Evolutionary conservation across 2,113 vertebrate species (phyloP), one percentile per base, ranked within the genome.

Genomic region (Cnemophilus loriae): DNA sequence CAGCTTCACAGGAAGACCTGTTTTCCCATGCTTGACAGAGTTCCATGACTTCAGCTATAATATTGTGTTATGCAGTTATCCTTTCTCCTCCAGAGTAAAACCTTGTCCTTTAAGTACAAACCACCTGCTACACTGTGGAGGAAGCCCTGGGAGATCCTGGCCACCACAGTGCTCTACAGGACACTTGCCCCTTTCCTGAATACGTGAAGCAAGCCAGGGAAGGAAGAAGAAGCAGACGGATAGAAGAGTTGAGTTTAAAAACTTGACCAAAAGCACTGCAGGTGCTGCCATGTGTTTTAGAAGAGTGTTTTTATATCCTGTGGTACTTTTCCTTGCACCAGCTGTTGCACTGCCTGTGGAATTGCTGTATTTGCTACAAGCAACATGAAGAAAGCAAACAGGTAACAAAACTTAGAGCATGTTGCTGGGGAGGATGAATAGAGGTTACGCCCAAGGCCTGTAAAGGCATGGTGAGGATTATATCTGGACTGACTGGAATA

Each of bases 161-260:
- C 6, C 10, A 10, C 35, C 1, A 0, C 20, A 47, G 8, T 27
- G 27, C 14, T 65, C 27, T 27, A 11, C 8, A 47, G 49, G 35
- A 69, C 23, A 33, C 16, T 47, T 47, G 1, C 0, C 11, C 12
- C 10, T 42, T 75, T 91, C 35, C 52, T 74, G 50, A 33, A 55
- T 11, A 16, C 20, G 28, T 3, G 3, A 82, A 74, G 10, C 9
- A 44, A 32, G 16, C 7, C 17, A 39, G 9, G 28, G 37, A 52
- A 69, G 10, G n/a, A 46, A 74, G 37, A 60, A 78, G 22, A 4
- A 78, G 61, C 19, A 55, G 33, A 33, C 0, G 1, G 22, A 56
- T 10, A 28, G 33, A 81, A 82, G 79, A 35, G 5, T 3, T 70
- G 42, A 61, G 20, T 7, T 65, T 6, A 61, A 28, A 23, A 70